Evolutionary conservation across 2,113 vertebrate genomes (phyloP), one percentile per base, ranked within the genome.

Genomic region (Neogobius melanostomus): DNA sequence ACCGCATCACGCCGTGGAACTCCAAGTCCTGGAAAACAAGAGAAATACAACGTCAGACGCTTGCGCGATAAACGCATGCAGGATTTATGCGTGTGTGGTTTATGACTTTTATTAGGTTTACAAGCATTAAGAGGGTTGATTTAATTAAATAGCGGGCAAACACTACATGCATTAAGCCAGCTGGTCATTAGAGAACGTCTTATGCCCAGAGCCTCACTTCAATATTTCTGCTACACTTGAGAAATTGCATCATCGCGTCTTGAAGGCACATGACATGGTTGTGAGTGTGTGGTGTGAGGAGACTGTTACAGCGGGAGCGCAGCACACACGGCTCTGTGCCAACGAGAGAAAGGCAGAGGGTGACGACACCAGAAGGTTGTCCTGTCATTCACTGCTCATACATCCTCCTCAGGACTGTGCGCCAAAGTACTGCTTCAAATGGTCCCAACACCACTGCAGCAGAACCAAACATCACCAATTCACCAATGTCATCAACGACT

Each of bases 1-100:
- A 99, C 69, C 98, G 93, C 98, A 99, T 99, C 74, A 99, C 98
- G 66, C 98, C 98, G 76, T 99, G 98, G 87, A 99, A 99, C 90
- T 99, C 98, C 72, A 99, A 77, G 84, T 99, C 98, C 98, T 99
- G 76, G 8, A 73, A 66, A 53, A 66, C 11, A 52, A 64, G 8
- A 15, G n/a, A 21, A 48, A 21, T 12, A 21, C n/a, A 6, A 5
- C 16, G 15, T 44, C 21, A 6, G 17, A 56, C 53, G 4, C 7
- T 0, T n/a, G 7, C 9, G 7, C 11, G 14, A 6, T 12, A 11
- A 50, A 50, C 10, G 12, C 2, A 50, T 15, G 49, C 49, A 50
- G 11, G 6, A 50, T 50, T 50, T 11, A 50, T 12, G 49, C 28
- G 28, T 2, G 49, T 50, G 11, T 50, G 1, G 11, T 50, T 11